A percentile compares a stretch with the other conserved stretches of the same genome.
These are phyloP conservation scores for Ophion slaviceki DNA, from an alignment of 2,888 invertebrate species.

Conservation along the genomic window DNA sequence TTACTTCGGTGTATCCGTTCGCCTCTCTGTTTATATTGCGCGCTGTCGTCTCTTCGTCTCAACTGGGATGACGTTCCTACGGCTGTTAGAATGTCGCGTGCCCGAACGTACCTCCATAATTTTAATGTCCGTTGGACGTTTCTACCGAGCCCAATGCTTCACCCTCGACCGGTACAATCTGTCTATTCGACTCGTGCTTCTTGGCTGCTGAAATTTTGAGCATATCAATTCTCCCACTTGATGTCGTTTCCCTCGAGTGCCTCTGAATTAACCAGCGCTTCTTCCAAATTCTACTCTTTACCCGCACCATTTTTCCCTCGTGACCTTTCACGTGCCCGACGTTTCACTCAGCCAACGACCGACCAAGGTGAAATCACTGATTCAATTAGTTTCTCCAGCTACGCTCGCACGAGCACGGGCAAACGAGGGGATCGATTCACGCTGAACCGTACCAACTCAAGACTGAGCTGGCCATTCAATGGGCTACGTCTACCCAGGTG, in stretches of 20 bases:
- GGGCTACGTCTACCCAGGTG: too few species aligned
- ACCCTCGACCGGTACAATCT: slow-evolving; percentile 20
- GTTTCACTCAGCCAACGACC: neutral
- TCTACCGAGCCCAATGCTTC: slow-evolving; percentile 19
- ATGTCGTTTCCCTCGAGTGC: neutral
- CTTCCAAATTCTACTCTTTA: slow-evolving; percentile 4
- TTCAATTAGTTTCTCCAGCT: neutral
- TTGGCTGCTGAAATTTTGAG: neutral
- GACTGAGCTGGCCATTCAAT: neutral
- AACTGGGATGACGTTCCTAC: slow-evolving; percentile 47
- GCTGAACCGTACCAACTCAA: neutral
- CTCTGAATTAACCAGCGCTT: slow-evolving; percentile 3
- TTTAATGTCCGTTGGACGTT: slow-evolving; percentile 46
- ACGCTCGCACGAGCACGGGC: neutral
- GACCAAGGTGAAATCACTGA: neutral
- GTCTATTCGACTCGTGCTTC: slow-evolving; percentile 16
- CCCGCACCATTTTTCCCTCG: neutral
- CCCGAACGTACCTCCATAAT: slow-evolving; percentile 53
- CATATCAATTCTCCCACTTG: slow-evolving; percentile 8
- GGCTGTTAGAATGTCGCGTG: slow-evolving; percentile 55
- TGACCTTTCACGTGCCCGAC: slow-evolving; percentile 1
- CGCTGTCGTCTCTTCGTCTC: slow-evolving; percentile 61
- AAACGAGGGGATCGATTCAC: neutral
- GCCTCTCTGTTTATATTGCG: slow-evolving; percentile 47
- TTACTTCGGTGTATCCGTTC: slow-evolving; percentile 40